These are phyloP conservation scores for Perccottus glenii DNA, from an alignment of 2,113 vertebrate species.

Conservation along the genomic window DNA sequence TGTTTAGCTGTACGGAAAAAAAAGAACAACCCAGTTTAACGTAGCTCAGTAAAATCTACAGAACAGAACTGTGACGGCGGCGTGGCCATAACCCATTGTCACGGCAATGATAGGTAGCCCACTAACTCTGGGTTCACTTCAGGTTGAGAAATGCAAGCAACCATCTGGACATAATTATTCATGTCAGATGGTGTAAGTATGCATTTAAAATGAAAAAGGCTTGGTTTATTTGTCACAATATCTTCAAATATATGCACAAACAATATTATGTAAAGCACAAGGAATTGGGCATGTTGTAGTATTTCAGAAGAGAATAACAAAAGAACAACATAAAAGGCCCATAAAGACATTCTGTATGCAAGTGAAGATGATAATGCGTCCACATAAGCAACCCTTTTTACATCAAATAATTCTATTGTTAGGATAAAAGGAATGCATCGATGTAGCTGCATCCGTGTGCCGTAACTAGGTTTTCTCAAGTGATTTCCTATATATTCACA, in stretches of 20 bases:
- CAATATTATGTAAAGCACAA: not conserved
- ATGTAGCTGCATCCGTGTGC: not conserved
- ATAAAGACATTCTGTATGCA: not conserved
- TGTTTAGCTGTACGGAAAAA: not conserved
- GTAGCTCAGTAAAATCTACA: not conserved
- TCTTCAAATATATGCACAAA: not conserved
- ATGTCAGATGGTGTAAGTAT: conserved; percentile 38
- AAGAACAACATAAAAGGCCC: not conserved
- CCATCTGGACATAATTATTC: conserved; percentile 45
- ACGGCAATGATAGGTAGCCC: conserved; percentile 53
- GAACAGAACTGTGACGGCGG: conserved; percentile 26
- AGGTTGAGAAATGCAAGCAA: conserved; percentile 44
- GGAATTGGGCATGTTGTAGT: not conserved
- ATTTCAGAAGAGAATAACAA: not conserved
- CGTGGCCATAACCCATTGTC: conserved; percentile 42
- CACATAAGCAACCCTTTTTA: no score
- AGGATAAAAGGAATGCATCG: not conserved
- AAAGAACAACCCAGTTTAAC: no score
- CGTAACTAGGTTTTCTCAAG: not conserved
- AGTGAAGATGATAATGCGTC: not conserved
- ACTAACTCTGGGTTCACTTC: conserved; percentile 42
- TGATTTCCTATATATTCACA: not conserved
- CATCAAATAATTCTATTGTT: conserved; percentile 1
- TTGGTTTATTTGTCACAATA: not conserved
- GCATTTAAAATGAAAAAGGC: not conserved